Conservation (phyloP, 2,113 vertebrate species). For the Phyllostomus hastatus region DNA sequence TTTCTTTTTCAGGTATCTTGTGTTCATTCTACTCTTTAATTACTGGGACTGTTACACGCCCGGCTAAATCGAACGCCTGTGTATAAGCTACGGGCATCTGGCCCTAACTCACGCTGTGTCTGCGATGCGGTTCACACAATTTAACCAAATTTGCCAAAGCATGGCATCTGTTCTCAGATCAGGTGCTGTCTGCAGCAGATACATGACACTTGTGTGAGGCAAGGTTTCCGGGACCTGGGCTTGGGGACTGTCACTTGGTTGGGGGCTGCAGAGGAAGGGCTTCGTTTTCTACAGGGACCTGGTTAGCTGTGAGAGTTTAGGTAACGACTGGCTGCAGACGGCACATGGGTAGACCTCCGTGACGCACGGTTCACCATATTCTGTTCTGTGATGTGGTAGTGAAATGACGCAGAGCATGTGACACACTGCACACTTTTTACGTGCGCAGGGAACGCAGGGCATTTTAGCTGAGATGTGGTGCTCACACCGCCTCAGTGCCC, state of each 20-base stretch:
- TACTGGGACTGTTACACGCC: background rate
- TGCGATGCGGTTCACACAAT: background rate
- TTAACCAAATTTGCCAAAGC: background rate
- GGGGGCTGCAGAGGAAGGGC: background rate
- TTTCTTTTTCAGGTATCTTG: background rate
- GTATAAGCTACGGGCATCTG: background rate
- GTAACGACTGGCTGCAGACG: background rate
- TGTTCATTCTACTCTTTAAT: background rate
- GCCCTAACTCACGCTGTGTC: background rate
- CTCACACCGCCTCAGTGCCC: background rate
- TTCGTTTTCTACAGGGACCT: background rate
- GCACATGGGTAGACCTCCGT: background rate
- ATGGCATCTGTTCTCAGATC: background rate
- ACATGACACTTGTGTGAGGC: background rate
- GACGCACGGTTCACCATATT: background rate
- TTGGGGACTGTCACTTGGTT: background rate
- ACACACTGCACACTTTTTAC: background rate
- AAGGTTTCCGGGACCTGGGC: background rate
- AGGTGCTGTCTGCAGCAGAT: background rate
- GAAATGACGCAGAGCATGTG: background rate
- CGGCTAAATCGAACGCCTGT: rapidly evolving
- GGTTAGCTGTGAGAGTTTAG: background rate
- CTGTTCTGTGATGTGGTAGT: background rate
- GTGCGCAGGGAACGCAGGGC: background rate
- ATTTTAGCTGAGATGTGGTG: background rate